Evolutionary conservation across 1,140 invertebrate genomes (phyloP).

Genomic region (Bombus fervidus): DNA sequence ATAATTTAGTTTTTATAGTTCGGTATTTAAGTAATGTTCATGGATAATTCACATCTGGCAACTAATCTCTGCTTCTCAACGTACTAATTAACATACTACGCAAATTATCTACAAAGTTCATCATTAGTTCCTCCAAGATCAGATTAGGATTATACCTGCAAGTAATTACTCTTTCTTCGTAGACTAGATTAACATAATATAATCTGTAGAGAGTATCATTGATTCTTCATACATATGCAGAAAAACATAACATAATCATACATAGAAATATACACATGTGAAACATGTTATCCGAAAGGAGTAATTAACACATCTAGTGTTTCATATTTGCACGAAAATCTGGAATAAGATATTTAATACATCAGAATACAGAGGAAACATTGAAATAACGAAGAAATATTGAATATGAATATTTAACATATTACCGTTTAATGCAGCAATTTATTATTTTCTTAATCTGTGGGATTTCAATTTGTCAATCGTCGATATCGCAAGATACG

Average conservation of each 20-base stretch:
- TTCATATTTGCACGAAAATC: background rate
- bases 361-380: too few relatives aligned
- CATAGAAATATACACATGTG: background rate
- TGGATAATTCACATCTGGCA: background rate
- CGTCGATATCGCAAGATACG: too few relatives aligned
- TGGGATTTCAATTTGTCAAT: too few relatives aligned
- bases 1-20: background rate
- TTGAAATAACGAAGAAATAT: too few relatives aligned
- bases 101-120: conserved; percentile 1
- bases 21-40: too few relatives aligned
- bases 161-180: background rate
- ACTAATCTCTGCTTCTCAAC: background rate
- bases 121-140: background rate
- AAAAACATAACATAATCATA: background rate
- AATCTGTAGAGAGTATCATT: too few relatives aligned
- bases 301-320: background rate
- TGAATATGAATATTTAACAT: too few relatives aligned
- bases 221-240: background rate
- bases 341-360: too few relatives aligned
- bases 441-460: too few relatives aligned
- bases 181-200: background rate
- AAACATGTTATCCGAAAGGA: background rate
- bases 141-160: background rate
- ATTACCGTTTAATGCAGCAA: too few relatives aligned
- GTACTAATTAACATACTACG: background rate